These are phyloP conservation scores for Dynastes tityus DNA, from an alignment of 2,888 invertebrate genomes.

Conservation along the genomic window DNA sequence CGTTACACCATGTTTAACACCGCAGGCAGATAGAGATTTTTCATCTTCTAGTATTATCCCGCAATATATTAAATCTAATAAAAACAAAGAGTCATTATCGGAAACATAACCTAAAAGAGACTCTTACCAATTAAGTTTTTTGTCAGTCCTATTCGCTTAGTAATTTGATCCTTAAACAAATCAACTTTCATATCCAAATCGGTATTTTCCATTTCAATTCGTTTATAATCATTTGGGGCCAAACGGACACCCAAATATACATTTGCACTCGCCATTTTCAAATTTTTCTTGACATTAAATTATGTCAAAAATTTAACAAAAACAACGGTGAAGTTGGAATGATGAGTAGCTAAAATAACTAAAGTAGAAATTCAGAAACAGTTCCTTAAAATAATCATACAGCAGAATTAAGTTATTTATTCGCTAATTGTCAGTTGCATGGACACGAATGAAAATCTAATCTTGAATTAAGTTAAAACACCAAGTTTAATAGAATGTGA, in stretches of 20 bases:
- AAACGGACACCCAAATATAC: slow-evolving; percentile 72
- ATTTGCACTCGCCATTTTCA: slow-evolving; percentile 54
- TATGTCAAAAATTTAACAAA: background rate
- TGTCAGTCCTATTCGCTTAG: slow-evolving; percentile 73
- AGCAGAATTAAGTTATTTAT: too few relatives aligned
- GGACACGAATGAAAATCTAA: too few relatives aligned
- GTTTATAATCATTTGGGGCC: slow-evolving; percentile 71
- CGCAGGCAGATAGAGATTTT: slow-evolving; percentile 76
- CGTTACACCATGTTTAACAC: slow-evolving; percentile 75
- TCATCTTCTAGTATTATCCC: slow-evolving; percentile 80
- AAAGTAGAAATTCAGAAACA: too few relatives aligned
- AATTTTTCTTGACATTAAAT: background rate
- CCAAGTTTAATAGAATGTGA: too few relatives aligned
- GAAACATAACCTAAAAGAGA: slow-evolving; percentile 21
- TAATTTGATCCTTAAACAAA: slow-evolving; percentile 74
- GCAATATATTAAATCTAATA: slow-evolving; percentile 79
- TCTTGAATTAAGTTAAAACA: too few relatives aligned
- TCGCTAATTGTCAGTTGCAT: too few relatives aligned
- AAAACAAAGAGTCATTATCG: slow-evolving; percentile 40
- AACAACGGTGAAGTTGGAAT: background rate
- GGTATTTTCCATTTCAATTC: slow-evolving; percentile 76
- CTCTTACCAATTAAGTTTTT: slow-evolving; percentile 74
- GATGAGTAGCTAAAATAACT: too few relatives aligned
- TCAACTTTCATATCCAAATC: slow-evolving; percentile 77
- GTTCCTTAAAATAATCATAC: too few relatives aligned